phyloP scores from a whole-genome alignment of 2,888 invertebrate genomes.

The Brassicogethes aeneus region DNA sequence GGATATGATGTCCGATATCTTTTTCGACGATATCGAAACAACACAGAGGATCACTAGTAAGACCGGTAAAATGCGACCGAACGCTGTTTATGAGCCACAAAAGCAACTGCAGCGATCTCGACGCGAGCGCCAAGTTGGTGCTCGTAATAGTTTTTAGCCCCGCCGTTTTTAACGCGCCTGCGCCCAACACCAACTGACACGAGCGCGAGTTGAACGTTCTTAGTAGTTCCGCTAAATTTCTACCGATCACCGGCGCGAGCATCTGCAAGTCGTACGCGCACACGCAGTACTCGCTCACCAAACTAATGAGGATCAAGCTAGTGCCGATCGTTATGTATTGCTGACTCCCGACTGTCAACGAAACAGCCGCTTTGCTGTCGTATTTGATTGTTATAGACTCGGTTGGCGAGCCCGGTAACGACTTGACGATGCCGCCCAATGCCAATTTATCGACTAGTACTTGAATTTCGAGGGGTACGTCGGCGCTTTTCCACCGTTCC shows the following conservation, averaged over 20 bases:
- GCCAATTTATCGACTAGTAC: constrained; percentile 62
- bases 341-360: constrained; percentile 39
- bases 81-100: constrained; percentile 71
- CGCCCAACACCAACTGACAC: constrained; percentile 92
- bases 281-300: constrained; percentile 88
- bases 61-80: constrained; percentile 56
- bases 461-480: constrained; percentile 86
- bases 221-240: constrained; percentile 80
- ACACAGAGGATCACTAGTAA: constrained; percentile 45
- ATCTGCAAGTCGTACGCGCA: constrained; percentile 69
- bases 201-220: constrained; percentile 80
- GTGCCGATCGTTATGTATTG: constrained; percentile 72
- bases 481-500: constrained; percentile 90
- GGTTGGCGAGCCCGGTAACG: constrained; percentile 32
- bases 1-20: constrained; percentile 80
- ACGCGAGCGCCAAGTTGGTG: constrained; percentile 82
- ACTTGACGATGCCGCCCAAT: constrained; percentile 37
- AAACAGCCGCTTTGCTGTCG: constrained; percentile 46
- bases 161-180: constrained; percentile 90
- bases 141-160: constrained; percentile 92
- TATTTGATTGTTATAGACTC: constrained; percentile 39
- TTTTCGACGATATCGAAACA: constrained; percentile 65
- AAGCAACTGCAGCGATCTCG: constrained; percentile 73
- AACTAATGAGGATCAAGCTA: constrained; percentile 78
- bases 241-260: constrained; percentile 69